These are phyloP conservation scores for Drosophila maculinotata DNA, from an alignment of 2,888 invertebrate genomes.

Conservation along the genomic window DNA sequence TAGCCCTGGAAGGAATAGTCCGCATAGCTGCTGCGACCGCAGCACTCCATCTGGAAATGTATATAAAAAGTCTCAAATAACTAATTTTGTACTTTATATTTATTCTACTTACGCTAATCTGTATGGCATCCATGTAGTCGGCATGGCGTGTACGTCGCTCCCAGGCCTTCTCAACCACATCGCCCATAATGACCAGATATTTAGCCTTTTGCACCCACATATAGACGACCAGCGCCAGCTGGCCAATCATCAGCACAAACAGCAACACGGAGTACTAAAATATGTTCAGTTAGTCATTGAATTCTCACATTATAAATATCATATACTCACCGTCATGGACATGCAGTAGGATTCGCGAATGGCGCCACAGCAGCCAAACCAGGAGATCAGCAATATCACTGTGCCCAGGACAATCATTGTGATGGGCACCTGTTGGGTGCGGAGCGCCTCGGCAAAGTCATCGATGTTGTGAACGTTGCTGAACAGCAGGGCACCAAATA, in stretches of 20 bases:
- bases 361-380: slow-evolving; percentile 96
- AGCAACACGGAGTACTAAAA: slow-evolving; percentile 90
- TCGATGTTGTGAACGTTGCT: slow-evolving; percentile 87
- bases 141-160: slow-evolving; percentile 79
- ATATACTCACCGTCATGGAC: slow-evolving; percentile 90
- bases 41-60: slow-evolving; percentile 80
- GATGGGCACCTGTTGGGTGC: slow-evolving; percentile 88
- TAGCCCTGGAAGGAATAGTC: slow-evolving; percentile 82
- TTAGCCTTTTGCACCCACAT: slow-evolving; percentile 89
- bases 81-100: neutral
- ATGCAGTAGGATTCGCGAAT: slow-evolving; percentile 95
- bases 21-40: slow-evolving; percentile 77
- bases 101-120: slow-evolving; percentile 77
- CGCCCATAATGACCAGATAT: slow-evolving; percentile 86
- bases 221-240: slow-evolving; percentile 90
- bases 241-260: slow-evolving; percentile 90
- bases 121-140: slow-evolving; percentile 83
- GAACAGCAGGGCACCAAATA: slow-evolving; percentile 89
- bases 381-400: slow-evolving; percentile 92
- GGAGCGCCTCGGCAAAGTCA: slow-evolving; percentile 85
- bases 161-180: slow-evolving; percentile 86
- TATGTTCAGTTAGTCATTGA: slow-evolving; percentile 8
- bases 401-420: slow-evolving; percentile 89
- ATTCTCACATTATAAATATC: neutral
- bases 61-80: neutral